Evolutionary conservation across 2,888 invertebrate species (phyloP).

Genomic region (Thymelicus sylvestris): DNA sequence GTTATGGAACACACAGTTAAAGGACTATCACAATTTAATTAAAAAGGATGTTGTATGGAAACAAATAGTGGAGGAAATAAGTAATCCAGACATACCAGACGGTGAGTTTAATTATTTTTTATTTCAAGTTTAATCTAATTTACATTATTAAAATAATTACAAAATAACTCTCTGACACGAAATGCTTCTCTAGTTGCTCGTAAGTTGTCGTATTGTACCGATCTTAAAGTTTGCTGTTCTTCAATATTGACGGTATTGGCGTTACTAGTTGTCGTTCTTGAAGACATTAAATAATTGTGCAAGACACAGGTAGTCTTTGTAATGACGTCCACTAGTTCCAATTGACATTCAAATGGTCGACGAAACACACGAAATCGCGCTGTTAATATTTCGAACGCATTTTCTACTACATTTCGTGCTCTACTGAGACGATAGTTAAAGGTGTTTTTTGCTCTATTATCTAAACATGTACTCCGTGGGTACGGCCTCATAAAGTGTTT

Average conservation of each 20-base stretch:
- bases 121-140: conserved; percentile 16
- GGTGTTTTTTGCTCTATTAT: conserved; percentile 19
- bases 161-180: conserved; percentile 31
- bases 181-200: conserved; percentile 34
- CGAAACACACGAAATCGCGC: conserved; percentile 39
- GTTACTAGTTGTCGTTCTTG: conserved; percentile 41
- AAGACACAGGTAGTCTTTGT: conserved; percentile 38
- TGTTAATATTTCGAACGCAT: conserved; percentile 36
- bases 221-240: conserved; percentile 42
- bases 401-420: conserved; percentile 26
- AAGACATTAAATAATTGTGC: conserved; percentile 40
- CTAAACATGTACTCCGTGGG: conserved; percentile 6
- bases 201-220: conserved; percentile 43
- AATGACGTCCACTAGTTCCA: conserved; percentile 36
- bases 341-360: conserved; percentile 39
- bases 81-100: too few species aligned
- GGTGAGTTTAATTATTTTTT: neutral
- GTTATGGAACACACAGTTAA: conserved; percentile 21
- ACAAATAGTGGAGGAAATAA: too few species aligned
- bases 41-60: too few species aligned
- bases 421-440: neutral
- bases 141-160: conserved; percentile 34
- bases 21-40: too few species aligned
- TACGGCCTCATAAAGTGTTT: conserved; percentile 30
- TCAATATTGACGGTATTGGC: conserved; percentile 45